Evolutionary conservation across 2,113 vertebrate species (phyloP), one percentile per base, ranked within the genome.

Genomic region (Dicerorhinus sumatrensis): DNA sequence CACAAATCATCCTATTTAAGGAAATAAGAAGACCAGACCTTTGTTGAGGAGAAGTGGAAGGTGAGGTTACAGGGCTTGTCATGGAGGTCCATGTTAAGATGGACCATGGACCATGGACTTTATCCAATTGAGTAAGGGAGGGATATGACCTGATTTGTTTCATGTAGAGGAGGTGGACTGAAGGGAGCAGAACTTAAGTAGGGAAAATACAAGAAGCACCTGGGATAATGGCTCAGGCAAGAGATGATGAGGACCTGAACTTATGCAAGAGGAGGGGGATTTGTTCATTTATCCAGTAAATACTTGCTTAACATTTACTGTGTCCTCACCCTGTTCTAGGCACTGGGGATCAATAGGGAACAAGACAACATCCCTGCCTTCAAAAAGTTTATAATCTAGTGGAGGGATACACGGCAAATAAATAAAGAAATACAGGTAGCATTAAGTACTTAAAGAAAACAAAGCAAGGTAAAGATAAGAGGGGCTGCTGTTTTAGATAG

Each of bases 381-480:
- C 36, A 82, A 82, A 92, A 81, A 54, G 11, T n/a, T 81, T 89
- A 42, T 89, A 76, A 86, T 90, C n/a, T 89, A 92, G 42, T 75
- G 10, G n/a, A 54, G 29, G n/a, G 36, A 94, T 76, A 72, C 42
- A 72, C 8, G 82, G 23, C 58, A 46, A 77, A 87, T 62, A 93
- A 56, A 65, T 75, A 84, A 85, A 60, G 6, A 96, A 70, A 79
- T 31, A 76, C 48, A 89, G 51, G 70, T 84, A 83, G 23, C 36
- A 65, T 17, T 83, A 77, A 69, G 54, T 89, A 54, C 54, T 93
- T 92, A 79, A 90, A 83, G 77, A 63, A 95, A 94, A 96, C 23
- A 77, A 94, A 92, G 54, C 27, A 94, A 88, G 46, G 60, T 65
- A 85, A 93, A 48, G n/a, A 62, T 87, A 23, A 77, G 9, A 81